Base-by-base conservation (phyloP, 2,888 invertebrate genomes). In the Drosophila prostipennis region DNA sequence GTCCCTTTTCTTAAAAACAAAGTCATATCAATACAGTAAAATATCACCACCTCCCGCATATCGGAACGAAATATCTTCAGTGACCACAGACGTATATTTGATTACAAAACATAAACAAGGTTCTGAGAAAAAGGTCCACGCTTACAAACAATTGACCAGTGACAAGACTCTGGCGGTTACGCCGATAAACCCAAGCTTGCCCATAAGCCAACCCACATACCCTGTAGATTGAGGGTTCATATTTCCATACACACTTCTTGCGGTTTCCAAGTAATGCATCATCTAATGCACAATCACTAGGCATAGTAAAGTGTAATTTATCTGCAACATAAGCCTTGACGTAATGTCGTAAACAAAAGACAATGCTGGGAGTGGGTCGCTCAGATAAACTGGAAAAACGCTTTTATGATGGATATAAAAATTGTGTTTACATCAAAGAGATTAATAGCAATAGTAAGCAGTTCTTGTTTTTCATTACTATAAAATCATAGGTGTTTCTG, bases 121-220 rank as follows among this genome's bases (percentile, higher is more conserved):
- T 52, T 40, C 26, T 57, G 32, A 23, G 52, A 32, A 54, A 54
- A 57, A 74, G 57, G 72, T 52, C 36, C 54, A 40, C 55, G 64
- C 77, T 70, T 71, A 77, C 84, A 87, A 81, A 87, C 85, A 87
- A 78, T 77, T 57, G 67, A 55, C 57, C 68, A 81, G 73, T 84
- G 87, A 82, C 85, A 85, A 81, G 69, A 64, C 64, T 78, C 49
- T 79, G 87, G 78, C 78, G 79, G 79, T 69, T 52, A 55, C 61
- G 64, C 51, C 76, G 79, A 87, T 85, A 87, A 72, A 72, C 52
- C 45, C 68, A 74, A 73, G 84, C 72, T 72, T 71, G 23, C 51
- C 56, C 69, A 54, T 74, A 79, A 69, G 73, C 53, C 39, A 71
- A 16, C 23, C 56, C 29, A 37, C 36, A 32, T 39, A 23, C 48